A percentile compares a stretch with the other conserved stretches of the same genome.
phyloP scores from a whole-genome alignment of 2,888 invertebrate genomes.

The Maniola hyperantus region DNA sequence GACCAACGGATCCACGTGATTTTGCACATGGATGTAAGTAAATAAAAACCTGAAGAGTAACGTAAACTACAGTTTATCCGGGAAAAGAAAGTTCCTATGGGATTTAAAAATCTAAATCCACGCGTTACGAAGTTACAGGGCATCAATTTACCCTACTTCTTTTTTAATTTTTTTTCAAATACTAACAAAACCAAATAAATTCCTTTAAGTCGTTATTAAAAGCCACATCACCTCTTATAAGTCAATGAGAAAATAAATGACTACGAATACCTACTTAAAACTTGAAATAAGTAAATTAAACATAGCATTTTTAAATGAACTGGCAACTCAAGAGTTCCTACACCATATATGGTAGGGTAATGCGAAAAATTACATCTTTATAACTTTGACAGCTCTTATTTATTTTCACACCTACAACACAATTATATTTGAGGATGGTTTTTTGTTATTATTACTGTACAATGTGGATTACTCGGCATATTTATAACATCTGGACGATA shows the following conservation, averaged over 20 bases:
- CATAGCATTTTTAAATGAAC: neutral
- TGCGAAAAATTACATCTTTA: constrained; percentile 18
- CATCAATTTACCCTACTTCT: no score
- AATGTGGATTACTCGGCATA: constrained; percentile 14
- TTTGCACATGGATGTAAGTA: no score
- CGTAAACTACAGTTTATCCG: no score
- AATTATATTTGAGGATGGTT: neutral
- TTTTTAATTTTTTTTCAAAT: no score
- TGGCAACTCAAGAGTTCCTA: neutral
- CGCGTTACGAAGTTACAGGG: no score
- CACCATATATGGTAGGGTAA: constrained; percentile 1
- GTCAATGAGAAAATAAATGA: neutral
- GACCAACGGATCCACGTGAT: no score
- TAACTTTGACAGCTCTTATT: constrained; percentile 10
- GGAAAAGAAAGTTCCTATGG: no score
- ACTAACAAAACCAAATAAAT: no score
- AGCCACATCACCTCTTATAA: no score
- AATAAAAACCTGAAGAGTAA: no score
- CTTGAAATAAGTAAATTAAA: neutral
- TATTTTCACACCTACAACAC: constrained; percentile 9
- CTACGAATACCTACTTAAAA: neutral
- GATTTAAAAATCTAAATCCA: no score
- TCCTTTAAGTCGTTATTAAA: no score
- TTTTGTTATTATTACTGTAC: neutral
- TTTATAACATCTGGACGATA: constrained; percentile 11